phyloP scores from a whole-genome alignment of 2,797 vertebrate species.

The Potorous gilbertii region DNA sequence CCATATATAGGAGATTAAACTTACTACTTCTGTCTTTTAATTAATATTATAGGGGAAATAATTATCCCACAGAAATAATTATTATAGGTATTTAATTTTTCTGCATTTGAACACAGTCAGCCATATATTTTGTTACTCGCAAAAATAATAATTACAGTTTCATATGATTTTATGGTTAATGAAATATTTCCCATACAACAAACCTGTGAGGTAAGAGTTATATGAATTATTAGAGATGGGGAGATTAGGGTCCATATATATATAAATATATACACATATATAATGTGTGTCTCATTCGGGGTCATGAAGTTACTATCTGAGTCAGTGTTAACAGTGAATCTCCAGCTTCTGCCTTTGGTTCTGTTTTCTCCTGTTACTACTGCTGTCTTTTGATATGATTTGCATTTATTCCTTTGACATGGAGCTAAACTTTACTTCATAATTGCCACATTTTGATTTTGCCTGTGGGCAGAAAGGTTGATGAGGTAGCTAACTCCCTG shows the following conservation, averaged over 20 bases:
- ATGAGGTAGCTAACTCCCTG: neutral
- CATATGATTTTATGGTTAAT: neutral
- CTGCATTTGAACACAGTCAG: neutral
- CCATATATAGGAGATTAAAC: neutral
- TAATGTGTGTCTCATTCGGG: neutral
- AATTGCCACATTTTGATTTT: neutral
- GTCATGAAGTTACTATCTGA: neutral
- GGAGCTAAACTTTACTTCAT: neutral
- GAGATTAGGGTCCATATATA: neutral
- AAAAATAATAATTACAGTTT: neutral
- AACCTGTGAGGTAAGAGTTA: neutral
- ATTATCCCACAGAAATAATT: neutral
- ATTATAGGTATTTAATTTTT: neutral
- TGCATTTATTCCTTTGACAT: neutral
- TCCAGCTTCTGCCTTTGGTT: neutral
- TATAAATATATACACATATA: neutral
- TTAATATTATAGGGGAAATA: neutral
- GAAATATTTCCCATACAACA: neutral
- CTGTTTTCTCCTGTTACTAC: neutral
- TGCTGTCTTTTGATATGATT: neutral
- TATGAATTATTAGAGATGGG: neutral
- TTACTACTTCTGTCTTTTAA: neutral
- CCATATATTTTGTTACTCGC: neutral
- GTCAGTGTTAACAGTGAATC: neutral
- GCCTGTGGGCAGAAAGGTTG: neutral